A percentile compares a stretch with the other conserved stretches of the same genome.
These are phyloP conservation scores for Galaxea fascicularis DNA, from an alignment of 92 coral and sea anemone species.

Conservation along the genomic window DNA sequence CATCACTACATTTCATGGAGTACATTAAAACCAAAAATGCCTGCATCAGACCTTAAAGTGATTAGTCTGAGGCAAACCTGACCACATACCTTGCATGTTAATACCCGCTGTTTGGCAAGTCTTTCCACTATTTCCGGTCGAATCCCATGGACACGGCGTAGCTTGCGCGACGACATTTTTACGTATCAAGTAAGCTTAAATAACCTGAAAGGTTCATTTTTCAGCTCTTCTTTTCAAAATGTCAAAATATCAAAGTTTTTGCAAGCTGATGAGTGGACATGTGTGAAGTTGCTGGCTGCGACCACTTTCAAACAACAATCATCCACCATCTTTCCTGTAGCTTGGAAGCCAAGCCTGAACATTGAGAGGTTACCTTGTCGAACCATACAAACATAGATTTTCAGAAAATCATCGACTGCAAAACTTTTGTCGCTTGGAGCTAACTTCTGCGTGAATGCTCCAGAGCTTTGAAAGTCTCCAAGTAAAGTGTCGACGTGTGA, in stretches of 20 bases:
- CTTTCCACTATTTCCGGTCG: constrained; percentile 68
- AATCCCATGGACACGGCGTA: constrained; percentile 83
- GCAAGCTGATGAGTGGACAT: too few relatives aligned
- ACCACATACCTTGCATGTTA: constrained; percentile 81
- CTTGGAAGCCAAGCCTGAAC: constrained; percentile 8
- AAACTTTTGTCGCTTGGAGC: neutral
- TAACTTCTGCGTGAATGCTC: constrained; percentile 47
- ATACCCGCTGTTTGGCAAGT: constrained; percentile 73
- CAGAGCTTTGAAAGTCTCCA: constrained; percentile 84
- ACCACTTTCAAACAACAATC: neutral
- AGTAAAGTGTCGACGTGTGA: constrained; percentile 83
- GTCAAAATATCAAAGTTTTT: too few relatives aligned
- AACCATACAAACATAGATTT: neutral
- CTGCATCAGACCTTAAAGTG: too few relatives aligned
- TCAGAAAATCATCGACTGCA: neutral
- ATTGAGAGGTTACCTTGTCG: constrained; percentile 22
- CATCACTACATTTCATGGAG: neutral
- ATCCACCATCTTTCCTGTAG: neutral
- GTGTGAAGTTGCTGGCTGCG: too few relatives aligned
- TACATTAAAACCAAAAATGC: too few relatives aligned
- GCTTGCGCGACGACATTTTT: constrained; percentile 79
- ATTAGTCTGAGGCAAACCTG: neutral
- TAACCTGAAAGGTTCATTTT: neutral
- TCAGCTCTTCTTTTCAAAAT: neutral
- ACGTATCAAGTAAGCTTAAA: neutral